Evolutionary conservation across 2,113 vertebrate species (phyloP), one percentile per base, ranked within the genome.

Genomic region (Chaetura pelagica): DNA sequence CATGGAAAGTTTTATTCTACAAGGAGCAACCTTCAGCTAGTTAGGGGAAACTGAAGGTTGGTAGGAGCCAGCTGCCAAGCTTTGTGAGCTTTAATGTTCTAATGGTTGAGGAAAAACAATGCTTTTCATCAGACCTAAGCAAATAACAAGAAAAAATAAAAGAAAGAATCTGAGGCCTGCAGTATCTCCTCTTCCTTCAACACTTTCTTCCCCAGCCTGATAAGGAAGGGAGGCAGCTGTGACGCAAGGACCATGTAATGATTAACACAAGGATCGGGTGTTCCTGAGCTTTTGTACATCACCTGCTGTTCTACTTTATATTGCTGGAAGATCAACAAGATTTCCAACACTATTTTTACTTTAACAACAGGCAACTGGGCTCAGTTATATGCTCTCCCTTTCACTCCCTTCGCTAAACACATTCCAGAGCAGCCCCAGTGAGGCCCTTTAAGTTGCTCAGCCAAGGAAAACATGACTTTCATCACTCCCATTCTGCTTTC

Each of bases 391-490:
- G 84, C 92, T 90, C 93, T 95, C 87, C 94, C 89, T 94, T 90
- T 97, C 95, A 90, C 79, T 96, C 85, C 76, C 93, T 81, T 92
- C 71, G 69, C 90, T 92, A 78, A 94, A 77, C 80, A 84, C 93
- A 96, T 96, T 96, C 96, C 96, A 95, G 89, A 96, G 89, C 91
- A 97, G 94, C 94, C 94, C 94, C 96, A 95, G 66, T 93, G 96
- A 97, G 96, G 96, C 95, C 95, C 88, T 94, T 90, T 1, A 81
- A 77, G 73, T 51, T 29, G 52, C 73, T 93, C 80, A 81, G 95
- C 94, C 95, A 96, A 95, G 94, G 91, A 94, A 97, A 97, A 96
- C 94, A 96, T 6, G 32, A 96, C 73, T 97, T 95, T 90, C 94
- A 84, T 86, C 93, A 90, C 90, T 80, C 77, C 88, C 72, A 80